Conservation (phyloP, 2,888 invertebrate species). For the Amorpha juglandis region DNA sequence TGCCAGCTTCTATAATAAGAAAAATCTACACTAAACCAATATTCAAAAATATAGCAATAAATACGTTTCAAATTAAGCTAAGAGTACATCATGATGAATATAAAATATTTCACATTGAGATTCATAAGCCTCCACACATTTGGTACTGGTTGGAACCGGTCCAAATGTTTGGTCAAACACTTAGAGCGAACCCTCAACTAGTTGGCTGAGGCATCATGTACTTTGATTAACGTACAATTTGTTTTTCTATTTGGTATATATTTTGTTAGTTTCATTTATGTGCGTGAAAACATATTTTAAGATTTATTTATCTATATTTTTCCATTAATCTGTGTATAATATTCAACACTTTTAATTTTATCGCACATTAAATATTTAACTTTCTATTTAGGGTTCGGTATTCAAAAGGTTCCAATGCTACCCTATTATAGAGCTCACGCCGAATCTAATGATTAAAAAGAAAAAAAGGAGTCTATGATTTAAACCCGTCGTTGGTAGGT, state of each 20-base stretch:
- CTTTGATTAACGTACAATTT: constrained; percentile 46
- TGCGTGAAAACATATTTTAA: background rate
- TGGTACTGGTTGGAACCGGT: constrained; percentile 53
- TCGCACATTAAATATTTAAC: background rate
- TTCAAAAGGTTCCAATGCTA: too few relatives aligned
- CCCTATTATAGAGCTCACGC: too few relatives aligned
- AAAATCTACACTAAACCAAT: too few relatives aligned
- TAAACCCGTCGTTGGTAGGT: too few relatives aligned
- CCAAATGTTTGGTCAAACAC: constrained; percentile 68
- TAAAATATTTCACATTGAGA: constrained; percentile 44
- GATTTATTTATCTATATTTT: background rate
- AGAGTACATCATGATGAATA: constrained; percentile 40
- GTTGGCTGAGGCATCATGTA: constrained; percentile 58
- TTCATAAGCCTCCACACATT: constrained; percentile 40
- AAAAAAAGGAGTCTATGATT: too few relatives aligned
- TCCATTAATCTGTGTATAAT: background rate
- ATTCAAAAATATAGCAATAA: background rate
- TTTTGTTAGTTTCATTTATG: constrained; percentile 11
- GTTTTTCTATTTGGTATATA: constrained; percentile 23
- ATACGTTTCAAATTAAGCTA: background rate
- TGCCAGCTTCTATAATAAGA: too few relatives aligned
- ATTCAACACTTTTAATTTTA: background rate
- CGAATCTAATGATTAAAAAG: too few relatives aligned
- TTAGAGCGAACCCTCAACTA: constrained; percentile 65
- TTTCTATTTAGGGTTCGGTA: background rate